Evolutionary conservation across 2,113 vertebrate species (phyloP).

Genomic region (Motacilla alba): DNA sequence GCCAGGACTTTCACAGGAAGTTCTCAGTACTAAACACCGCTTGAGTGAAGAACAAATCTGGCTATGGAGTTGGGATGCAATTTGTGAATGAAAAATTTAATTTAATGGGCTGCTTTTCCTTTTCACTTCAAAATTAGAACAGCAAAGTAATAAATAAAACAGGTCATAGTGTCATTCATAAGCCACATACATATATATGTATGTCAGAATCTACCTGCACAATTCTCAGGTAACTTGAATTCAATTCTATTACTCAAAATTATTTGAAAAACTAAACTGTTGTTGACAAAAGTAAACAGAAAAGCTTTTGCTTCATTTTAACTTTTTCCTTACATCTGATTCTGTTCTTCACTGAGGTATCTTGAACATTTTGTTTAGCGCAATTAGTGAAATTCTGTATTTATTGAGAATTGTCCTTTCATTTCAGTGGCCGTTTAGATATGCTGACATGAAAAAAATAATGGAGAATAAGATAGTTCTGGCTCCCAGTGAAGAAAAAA

Average conservation of each 20-base stretch:
- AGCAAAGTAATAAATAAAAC: background rate
- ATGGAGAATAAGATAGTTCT: background rate
- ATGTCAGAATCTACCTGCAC: background rate
- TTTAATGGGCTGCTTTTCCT: background rate
- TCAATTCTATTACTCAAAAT: background rate
- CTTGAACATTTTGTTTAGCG: background rate
- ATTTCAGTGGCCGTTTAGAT: background rate
- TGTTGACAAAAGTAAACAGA: background rate
- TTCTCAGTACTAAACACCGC: background rate
- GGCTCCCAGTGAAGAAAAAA: background rate
- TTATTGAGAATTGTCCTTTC: background rate
- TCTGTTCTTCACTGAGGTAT: background rate
- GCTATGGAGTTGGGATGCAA: background rate
- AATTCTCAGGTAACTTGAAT: background rate
- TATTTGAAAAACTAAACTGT: background rate
- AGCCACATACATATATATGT: accelerated
- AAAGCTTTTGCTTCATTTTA: background rate
- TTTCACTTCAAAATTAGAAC: background rate
- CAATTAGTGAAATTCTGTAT: background rate
- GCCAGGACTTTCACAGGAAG: background rate
- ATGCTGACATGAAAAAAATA: background rate
- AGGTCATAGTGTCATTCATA: background rate
- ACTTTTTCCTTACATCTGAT: background rate
- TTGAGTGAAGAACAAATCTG: background rate
- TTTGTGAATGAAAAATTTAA: background rate